Evolutionary conservation across 2,888 invertebrate genomes (phyloP).

Genomic region (Dryomyza anilis): DNA sequence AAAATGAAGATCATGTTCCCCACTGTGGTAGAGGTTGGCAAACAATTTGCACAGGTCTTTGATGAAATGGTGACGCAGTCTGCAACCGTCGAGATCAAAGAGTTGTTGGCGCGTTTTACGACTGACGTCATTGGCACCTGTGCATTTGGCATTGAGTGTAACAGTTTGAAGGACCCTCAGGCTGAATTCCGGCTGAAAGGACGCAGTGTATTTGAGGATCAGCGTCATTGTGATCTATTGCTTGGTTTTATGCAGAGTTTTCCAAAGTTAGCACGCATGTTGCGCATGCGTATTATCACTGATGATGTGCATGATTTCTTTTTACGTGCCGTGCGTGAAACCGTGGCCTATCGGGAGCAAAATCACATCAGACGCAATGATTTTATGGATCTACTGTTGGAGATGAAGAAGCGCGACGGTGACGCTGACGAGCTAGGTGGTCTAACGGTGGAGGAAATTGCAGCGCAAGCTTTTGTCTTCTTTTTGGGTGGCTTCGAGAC

Average conservation of each 20-base stretch:
- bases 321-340: slow-evolving; percentile 42
- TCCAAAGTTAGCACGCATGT: slow-evolving; percentile 41
- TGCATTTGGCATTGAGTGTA: slow-evolving; percentile 63
- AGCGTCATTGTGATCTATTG: slow-evolving; percentile 32
- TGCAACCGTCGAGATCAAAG: slow-evolving; percentile 60
- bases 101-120: slow-evolving; percentile 60
- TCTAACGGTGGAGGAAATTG: slow-evolving; percentile 50
- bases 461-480: slow-evolving; percentile 54
- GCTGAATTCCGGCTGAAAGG: slow-evolving; percentile 56
- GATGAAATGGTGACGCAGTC: slow-evolving; percentile 23
- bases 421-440: slow-evolving; percentile 42
- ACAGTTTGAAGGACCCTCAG: slow-evolving; percentile 57
- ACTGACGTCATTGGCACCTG: slow-evolving; percentile 63
- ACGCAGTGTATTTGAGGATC: slow-evolving; percentile 36
- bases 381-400: slow-evolving; percentile 65
- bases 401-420: slow-evolving; percentile 60
- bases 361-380: slow-evolving; percentile 63
- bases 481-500: slow-evolving; percentile 68
- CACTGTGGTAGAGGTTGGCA: slow-evolving; percentile 40
- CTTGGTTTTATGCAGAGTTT: slow-evolving; percentile 34
- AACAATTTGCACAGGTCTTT: slow-evolving; percentile 38
- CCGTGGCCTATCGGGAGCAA: slow-evolving; percentile 39
- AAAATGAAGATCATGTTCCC: slow-evolving; percentile 58
- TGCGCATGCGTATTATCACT: slow-evolving; percentile 40
- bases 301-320: slow-evolving; percentile 61